Percentiles rank a stretch among this genome's conserved stretches.
Evolutionary conservation across 2,797 vertebrate species (phyloP).

Genomic region (Parauchenoglanis ngamensis): DNA sequence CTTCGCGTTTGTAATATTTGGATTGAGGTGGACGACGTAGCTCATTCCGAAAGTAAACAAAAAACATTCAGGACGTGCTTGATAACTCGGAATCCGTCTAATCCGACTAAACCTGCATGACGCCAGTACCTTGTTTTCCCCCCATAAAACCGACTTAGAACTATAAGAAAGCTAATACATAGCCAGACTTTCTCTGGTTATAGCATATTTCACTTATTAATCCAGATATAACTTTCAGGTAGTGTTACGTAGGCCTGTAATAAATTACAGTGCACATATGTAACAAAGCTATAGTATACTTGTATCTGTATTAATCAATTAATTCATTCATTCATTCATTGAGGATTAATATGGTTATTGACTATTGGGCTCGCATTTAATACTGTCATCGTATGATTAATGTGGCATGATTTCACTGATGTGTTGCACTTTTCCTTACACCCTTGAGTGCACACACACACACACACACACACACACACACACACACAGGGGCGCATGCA

Average conservation of each 20-base stretch:
- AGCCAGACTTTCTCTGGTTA: not conserved
- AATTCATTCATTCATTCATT: not conserved
- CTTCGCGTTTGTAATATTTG: not conserved
- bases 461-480: not conserved
- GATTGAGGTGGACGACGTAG: not conserved
- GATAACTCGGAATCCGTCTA: not conserved
- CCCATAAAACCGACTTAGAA: not conserved
- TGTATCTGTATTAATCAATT: not conserved
- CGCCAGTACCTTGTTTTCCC: not conserved
- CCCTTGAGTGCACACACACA: not conserved
- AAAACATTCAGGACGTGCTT: not conserved
- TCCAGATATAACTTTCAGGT: not conserved
- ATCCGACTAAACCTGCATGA: not conserved
- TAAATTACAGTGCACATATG: not conserved
- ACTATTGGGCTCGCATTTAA: not conserved
- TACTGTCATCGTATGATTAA: not conserved
- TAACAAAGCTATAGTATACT: not conserved
- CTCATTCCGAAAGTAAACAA: slow-evolving; percentile 32
- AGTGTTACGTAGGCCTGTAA: not conserved
- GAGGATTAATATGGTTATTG: not conserved
- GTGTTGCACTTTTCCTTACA: not conserved
- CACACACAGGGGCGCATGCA: not conserved
- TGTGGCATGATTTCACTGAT: slow-evolving; percentile 2
- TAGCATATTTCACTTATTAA: not conserved
- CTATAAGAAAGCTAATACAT: not conserved